A percentile compares a stretch with the other conserved stretches of the same genome.
Conservation (phyloP, 1,140 invertebrate genomes). For the Drosophila punjabiensis region DNA sequence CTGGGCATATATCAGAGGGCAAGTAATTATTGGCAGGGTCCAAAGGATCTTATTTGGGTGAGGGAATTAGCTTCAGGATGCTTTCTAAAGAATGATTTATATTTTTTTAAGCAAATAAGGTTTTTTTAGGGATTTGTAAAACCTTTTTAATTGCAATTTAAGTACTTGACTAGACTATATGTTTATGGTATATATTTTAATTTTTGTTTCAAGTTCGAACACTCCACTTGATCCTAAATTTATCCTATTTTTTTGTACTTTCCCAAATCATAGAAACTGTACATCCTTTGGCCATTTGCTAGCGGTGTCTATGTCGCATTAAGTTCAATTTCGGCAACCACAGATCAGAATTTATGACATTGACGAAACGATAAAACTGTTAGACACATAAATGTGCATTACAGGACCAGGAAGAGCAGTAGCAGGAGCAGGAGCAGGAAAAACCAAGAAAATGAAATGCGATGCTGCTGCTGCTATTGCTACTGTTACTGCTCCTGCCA, state of each 20-base stretch:
- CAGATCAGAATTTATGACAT: slow-evolving; percentile 84
- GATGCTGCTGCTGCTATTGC: slow-evolving; percentile 42
- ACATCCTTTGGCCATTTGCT: slow-evolving; percentile 1
- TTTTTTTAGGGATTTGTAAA: background rate
- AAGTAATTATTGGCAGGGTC: slow-evolving; percentile 30
- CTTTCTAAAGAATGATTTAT: no score
- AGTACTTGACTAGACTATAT: background rate
- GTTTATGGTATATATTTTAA: background rate
- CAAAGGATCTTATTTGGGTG: background rate
- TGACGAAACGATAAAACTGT: slow-evolving; percentile 84
- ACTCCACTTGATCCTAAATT: background rate
- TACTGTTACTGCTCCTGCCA: background rate
- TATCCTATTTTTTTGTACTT: background rate
- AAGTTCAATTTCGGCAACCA: slow-evolving; percentile 82
- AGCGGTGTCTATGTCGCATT: slow-evolving; percentile 57
- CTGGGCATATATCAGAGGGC: slow-evolving; percentile 29
- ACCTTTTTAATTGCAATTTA: background rate
- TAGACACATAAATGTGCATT: slow-evolving; percentile 82
- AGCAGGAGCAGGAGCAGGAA: background rate
- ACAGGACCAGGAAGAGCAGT: slow-evolving; percentile 43
- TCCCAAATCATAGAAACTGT: background rate
- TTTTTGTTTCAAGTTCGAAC: background rate
- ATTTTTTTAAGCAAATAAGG: no score
- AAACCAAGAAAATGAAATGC: slow-evolving; percentile 76
- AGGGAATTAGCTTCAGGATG: background rate